Base-by-base conservation (phyloP, 2,797 vertebrate genomes). In the Lagodon rhomboides region DNA sequence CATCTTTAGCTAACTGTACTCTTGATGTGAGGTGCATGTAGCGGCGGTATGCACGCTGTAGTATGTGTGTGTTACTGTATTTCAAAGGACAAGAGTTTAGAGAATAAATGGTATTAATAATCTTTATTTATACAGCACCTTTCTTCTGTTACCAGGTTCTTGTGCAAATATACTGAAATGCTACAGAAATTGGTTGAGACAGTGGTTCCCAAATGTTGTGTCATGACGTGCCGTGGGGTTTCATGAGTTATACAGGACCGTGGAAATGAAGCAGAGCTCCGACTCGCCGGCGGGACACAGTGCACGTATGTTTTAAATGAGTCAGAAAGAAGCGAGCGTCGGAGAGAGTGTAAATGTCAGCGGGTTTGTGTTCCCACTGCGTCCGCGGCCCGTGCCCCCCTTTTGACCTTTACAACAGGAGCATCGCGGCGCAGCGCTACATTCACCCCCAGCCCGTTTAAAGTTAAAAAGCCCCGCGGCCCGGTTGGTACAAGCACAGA, bases 341-440 rank as follows among this genome's bases (percentile, higher is more conserved):
- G 61, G 54, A 69, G 38, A 60, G 56, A 62, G 69, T 79, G 64
- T 81, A 89, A 91, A 94, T 91, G 87, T 92, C 91, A 93, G 55
- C 69, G 65, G 77, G 51, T 85, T 85, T 85, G 73, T 73, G 80
- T 90, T 85, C 77, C 80, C 51, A 64, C 86, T 88, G 89, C 85
- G 86, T 76, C 71, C 49, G 4, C 75, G 72, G 81, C 82, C 80
- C 75, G 64, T 82, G 85, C 83, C 78, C 70, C 73, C 68, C 81
- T 79, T 34, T 66, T 91, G 87, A 91, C 89, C 91, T 94, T 93
- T 90, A 63, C 50, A 72, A 71, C 73, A 77, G 64, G 77, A 7
- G 53, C 73, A n/a, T 65, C 23, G 50, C 64, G 47, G 72, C 38
- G 46, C 69, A 72, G 75, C 41, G 51, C 27, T 44, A 53, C 71